phyloP scores from a whole-genome alignment of 2,797 vertebrate genomes.

The Phylloscopus collybita region DNA sequence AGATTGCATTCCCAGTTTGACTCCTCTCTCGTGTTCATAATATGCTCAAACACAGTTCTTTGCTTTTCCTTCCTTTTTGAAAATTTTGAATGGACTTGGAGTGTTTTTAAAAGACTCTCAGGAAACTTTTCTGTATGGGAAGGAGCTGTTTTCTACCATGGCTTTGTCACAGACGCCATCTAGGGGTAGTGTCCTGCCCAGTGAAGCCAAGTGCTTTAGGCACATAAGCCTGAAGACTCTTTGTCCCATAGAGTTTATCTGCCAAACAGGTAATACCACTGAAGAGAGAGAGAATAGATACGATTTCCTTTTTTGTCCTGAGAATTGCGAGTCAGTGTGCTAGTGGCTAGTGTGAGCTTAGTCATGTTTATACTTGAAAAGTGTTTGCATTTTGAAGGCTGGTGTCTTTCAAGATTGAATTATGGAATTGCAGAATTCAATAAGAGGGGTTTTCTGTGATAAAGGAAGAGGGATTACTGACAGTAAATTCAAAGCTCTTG shows the following conservation, averaged over 20 bases:
- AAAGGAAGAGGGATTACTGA: not conserved
- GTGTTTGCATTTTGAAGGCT: not conserved
- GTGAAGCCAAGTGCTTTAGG: not conserved
- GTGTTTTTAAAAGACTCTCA: not conserved
- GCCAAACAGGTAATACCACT: not conserved
- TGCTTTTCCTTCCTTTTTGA: not conserved
- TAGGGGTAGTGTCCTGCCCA: not conserved
- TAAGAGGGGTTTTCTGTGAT: not conserved
- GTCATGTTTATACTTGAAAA: not conserved
- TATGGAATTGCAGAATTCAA: not conserved
- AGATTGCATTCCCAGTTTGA: not conserved
- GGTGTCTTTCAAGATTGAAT: not conserved
- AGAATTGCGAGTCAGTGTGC: not conserved
- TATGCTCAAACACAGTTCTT: not conserved
- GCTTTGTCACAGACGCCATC: not conserved
- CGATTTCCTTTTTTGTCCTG: not conserved
- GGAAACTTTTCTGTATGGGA: not conserved
- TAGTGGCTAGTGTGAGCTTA: not conserved
- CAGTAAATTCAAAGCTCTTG: not conserved
- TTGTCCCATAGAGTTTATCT: not conserved
- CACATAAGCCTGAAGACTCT: fast-evolving
- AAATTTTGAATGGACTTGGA: not conserved
- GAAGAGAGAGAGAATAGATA: not conserved
- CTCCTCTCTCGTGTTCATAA: not conserved
- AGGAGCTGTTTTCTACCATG: not conserved